Percentiles rank a stretch among this genome's conserved stretches.
phyloP scores from a whole-genome alignment of 2,797 vertebrate species.

The Pachyuromys duprasi region DNA sequence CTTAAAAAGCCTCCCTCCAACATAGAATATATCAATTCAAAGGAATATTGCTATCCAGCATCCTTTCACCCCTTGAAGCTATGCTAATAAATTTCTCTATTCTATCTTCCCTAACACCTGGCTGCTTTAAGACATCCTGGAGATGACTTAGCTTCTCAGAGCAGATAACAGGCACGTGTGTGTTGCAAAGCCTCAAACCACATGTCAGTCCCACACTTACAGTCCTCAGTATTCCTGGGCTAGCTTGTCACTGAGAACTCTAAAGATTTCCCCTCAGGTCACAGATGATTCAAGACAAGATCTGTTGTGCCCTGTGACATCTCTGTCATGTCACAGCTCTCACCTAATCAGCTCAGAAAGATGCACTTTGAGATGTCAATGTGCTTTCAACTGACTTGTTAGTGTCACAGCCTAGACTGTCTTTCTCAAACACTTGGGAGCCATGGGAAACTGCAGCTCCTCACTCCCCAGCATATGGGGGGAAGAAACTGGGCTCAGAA shows the following conservation, averaged over 20 bases:
- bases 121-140: background rate
- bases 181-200: background rate
- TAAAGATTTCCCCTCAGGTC: background rate
- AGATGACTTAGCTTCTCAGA: background rate
- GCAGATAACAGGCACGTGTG: background rate
- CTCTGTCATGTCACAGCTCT: background rate
- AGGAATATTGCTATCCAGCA: background rate
- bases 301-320: background rate
- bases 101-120: rapidly evolving
- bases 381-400: background rate
- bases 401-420: background rate
- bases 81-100: background rate
- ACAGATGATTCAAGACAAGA: background rate
- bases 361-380: background rate
- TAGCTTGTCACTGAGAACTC: background rate
- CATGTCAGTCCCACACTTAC: rapidly evolving
- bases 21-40: background rate
- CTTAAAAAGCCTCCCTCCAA: background rate
- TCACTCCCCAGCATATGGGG: background rate
- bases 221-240: background rate
- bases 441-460: background rate
- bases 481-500: background rate
- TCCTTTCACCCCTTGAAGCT: background rate
- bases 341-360: background rate
- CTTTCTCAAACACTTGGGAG: background rate